A percentile compares a stretch with the other conserved stretches of the same genome.
These are phyloP conservation scores for Lasioglossum pauxillum DNA, from an alignment of 2,888 invertebrate genomes.

Conservation along the genomic window DNA sequence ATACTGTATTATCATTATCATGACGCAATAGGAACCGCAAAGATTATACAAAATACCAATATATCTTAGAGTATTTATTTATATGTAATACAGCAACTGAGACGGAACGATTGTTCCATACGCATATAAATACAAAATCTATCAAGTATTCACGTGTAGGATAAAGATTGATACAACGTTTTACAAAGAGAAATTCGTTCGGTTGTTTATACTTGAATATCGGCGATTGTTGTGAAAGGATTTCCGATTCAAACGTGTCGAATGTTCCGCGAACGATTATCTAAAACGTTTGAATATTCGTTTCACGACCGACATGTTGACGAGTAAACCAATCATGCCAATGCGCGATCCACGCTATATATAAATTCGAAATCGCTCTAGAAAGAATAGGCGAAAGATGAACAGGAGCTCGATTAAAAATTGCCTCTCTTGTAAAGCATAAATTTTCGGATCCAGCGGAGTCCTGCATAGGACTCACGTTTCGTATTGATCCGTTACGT, in stretches of 20 bases:
- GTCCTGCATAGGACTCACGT: not conserved
- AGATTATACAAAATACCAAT: not conserved
- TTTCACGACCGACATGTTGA: conserved; percentile 35
- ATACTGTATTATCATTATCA: not conserved
- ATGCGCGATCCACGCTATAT: conserved; percentile 24
- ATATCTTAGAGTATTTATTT: not conserved
- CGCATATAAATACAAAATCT: not conserved
- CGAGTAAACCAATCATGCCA: conserved; percentile 32
- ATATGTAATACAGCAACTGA: not conserved
- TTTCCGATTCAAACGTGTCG: not conserved
- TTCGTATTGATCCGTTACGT: conserved; percentile 37
- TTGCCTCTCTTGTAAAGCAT: not conserved
- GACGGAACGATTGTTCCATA: not conserved
- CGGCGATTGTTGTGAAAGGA: not conserved
- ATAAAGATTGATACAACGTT: not conserved
- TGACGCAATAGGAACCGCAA: not conserved
- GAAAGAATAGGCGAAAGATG: not conserved
- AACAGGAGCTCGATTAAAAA: not conserved
- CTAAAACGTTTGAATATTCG: conserved; percentile 28
- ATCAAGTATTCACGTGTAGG: not conserved
- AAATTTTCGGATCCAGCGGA: not conserved
- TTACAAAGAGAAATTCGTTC: not conserved
- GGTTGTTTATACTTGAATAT: not conserved
- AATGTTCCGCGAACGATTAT: not conserved
- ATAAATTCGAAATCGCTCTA: conserved; percentile 42